Percentiles rank a stretch among this genome's conserved stretches.
Conservation (phyloP, 1,140 invertebrate genomes). For the Protaetia brevitarsis region DNA sequence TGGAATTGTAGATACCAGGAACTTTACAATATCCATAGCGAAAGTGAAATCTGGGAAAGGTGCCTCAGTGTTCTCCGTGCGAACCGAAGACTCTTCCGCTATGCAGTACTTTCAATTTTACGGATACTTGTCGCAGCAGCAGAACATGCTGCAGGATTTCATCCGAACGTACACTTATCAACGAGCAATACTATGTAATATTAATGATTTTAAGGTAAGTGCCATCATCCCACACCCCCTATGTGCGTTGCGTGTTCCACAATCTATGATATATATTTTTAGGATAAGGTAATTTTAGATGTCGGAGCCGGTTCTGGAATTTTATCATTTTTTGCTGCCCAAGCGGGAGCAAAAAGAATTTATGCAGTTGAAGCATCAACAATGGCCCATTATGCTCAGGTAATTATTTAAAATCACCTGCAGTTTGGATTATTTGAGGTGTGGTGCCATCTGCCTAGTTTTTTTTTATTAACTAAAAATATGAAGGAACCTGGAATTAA, state of each 20-base stretch:
- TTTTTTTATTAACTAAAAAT: constrained; percentile 7
- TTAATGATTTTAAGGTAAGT: constrained; percentile 79
- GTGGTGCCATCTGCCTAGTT: too few species aligned
- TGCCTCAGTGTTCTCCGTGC: constrained; percentile 86
- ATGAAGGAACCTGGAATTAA: too few species aligned
- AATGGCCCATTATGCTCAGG: constrained; percentile 96
- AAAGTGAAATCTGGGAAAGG: constrained; percentile 76
- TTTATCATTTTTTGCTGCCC: constrained; percentile 96
- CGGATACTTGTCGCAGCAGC: constrained; percentile 97
- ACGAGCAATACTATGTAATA: constrained; percentile 90
- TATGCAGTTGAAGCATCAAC: constrained; percentile 98
- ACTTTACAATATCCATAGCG: constrained; percentile 72
- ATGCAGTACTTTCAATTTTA: constrained; percentile 99
- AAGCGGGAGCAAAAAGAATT: constrained; percentile 94
- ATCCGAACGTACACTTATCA: constrained; percentile 98
- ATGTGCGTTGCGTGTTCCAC: not conserved
- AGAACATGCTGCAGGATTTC: constrained; percentile 99
- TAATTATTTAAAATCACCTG: constrained; percentile 44
- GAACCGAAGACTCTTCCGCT: constrained; percentile 96
- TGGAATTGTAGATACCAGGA: constrained; percentile 61
- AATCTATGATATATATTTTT: constrained; percentile 26
- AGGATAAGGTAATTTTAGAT: constrained; percentile 90
- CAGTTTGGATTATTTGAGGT: too few species aligned
- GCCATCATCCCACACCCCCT: not conserved
- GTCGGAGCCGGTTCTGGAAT: constrained; percentile 97